These are phyloP conservation scores for Callaeas wilsoni DNA, from an alignment of 2,113 vertebrate genomes.

Conservation along the genomic window DNA sequence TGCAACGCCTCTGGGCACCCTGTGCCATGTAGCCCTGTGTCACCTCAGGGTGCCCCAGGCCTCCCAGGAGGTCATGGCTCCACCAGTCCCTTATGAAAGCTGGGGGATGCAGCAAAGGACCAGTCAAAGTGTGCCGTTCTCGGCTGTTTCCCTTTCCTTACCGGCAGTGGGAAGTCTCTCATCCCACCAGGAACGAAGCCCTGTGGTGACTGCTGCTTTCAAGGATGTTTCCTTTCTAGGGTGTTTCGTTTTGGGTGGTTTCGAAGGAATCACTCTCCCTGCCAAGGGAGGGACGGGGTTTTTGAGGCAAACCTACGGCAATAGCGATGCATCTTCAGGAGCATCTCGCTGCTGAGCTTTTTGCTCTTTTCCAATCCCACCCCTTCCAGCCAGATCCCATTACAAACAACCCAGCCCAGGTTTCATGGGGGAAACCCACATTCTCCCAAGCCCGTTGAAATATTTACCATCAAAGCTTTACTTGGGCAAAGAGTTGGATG, in stretches of 20 bases:
- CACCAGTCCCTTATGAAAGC: rapidly evolving
- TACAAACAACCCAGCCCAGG: neutral
- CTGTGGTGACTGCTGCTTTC: slow-evolving; percentile 26
- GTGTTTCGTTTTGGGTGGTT: neutral
- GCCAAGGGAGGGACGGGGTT: neutral
- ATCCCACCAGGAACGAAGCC: slow-evolving; percentile 8
- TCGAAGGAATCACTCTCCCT: neutral
- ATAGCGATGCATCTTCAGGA: neutral
- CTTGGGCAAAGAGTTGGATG: neutral
- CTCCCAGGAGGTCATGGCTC: rapidly evolving
- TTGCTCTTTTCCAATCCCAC: neutral
- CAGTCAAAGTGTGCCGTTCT: rapidly evolving
- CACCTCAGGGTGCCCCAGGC: neutral
- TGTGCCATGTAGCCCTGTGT: no score
- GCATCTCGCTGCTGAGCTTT: neutral
- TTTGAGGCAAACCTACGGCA: neutral
- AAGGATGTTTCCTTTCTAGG: slow-evolving; percentile 32
- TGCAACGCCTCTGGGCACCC: neutral
- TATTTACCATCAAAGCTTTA: neutral
- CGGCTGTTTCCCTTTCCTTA: neutral
- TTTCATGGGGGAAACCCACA: rapidly evolving
- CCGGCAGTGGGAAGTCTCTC: neutral
- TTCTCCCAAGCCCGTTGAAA: neutral
- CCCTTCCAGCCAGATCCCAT: neutral
- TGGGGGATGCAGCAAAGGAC: neutral